phyloP scores from a whole-genome alignment of 2,888 invertebrate genomes.

The Rotaria magnacalcarata region DNA sequence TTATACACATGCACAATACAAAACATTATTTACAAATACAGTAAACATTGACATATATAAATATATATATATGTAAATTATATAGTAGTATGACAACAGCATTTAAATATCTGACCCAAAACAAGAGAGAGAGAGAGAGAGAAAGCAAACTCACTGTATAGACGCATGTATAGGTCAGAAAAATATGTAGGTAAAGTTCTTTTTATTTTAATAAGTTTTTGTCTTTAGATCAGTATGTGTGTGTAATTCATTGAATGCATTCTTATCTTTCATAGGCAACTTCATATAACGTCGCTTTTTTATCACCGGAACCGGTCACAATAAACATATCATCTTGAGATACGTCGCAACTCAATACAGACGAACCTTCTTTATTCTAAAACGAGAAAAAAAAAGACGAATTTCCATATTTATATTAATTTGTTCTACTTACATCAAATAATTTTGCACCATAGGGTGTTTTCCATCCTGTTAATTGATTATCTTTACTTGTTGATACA shows the following conservation, averaged over 20 bases:
- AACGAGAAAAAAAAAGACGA: slow-evolving; percentile 63
- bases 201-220: background rate
- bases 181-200: slow-evolving; percentile 7
- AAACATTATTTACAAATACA: slow-evolving; percentile 26
- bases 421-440: slow-evolving; percentile 11
- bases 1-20: slow-evolving; percentile 31
- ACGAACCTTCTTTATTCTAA: slow-evolving; percentile 80
- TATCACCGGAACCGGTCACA: slow-evolving; percentile 91
- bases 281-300: slow-evolving; percentile 91
- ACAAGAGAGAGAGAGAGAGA: slow-evolving; percentile 21
- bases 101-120: slow-evolving; percentile 11
- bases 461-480: slow-evolving; percentile 86
- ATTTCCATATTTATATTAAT: background rate
- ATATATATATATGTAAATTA: slow-evolving; percentile 4
- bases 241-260: background rate
- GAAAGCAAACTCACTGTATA: slow-evolving; percentile 29
- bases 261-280: slow-evolving; percentile 61
- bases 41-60: slow-evolving; percentile 7
- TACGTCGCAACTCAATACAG: slow-evolving; percentile 91
- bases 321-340: slow-evolving; percentile 92
- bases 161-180: slow-evolving; percentile 16
- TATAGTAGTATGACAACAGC: background rate
- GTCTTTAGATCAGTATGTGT: background rate
- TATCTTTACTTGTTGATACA: slow-evolving; percentile 88
- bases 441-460: slow-evolving; percentile 86